These are phyloP conservation scores for Polyergus mexicanus DNA, from an alignment of 1,140 invertebrate species.

Conservation along the genomic window DNA sequence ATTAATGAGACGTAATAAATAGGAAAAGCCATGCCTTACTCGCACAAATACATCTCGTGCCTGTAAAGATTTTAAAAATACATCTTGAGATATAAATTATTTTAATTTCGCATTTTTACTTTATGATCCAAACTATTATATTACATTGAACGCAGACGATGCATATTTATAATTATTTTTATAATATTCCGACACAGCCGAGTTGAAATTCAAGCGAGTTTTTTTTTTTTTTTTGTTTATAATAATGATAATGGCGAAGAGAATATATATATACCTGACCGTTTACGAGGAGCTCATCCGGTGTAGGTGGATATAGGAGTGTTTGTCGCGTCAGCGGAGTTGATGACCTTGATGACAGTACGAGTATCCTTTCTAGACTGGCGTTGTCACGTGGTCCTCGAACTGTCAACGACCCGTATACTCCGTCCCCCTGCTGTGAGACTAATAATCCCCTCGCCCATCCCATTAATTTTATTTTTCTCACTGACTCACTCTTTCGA, in stretches of 20 bases:
- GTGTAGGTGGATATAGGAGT: slow-evolving; percentile 64
- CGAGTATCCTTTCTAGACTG: slow-evolving; percentile 71
- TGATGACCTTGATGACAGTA: slow-evolving; percentile 75
- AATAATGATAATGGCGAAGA: not conserved
- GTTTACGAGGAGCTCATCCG: slow-evolving; percentile 71
- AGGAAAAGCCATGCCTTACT: slow-evolving; percentile 66
- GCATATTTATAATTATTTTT: not conserved
- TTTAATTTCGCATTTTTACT: not conserved
- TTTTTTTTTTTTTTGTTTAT: not conserved
- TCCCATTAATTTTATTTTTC: slow-evolving; percentile 20
- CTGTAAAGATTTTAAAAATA: slow-evolving; percentile 51
- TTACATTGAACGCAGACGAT: not conserved
- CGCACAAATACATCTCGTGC: slow-evolving; percentile 10
- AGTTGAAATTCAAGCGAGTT: not conserved
- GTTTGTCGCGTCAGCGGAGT: slow-evolving; percentile 66
- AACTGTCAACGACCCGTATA: slow-evolving; percentile 85
- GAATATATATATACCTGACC: slow-evolving; percentile 71
- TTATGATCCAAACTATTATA: not conserved
- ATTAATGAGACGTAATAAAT: slow-evolving; percentile 75
- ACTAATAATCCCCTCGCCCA: slow-evolving; percentile 71
- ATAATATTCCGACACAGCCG: not conserved
- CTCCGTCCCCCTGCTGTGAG: slow-evolving; percentile 85
- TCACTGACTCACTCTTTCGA: not conserved
- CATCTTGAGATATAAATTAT: too few species aligned
- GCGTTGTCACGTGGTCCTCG: slow-evolving; percentile 79